phyloP scores from a whole-genome alignment of 2,888 invertebrate species.

The Yponomeuta malinellus region DNA sequence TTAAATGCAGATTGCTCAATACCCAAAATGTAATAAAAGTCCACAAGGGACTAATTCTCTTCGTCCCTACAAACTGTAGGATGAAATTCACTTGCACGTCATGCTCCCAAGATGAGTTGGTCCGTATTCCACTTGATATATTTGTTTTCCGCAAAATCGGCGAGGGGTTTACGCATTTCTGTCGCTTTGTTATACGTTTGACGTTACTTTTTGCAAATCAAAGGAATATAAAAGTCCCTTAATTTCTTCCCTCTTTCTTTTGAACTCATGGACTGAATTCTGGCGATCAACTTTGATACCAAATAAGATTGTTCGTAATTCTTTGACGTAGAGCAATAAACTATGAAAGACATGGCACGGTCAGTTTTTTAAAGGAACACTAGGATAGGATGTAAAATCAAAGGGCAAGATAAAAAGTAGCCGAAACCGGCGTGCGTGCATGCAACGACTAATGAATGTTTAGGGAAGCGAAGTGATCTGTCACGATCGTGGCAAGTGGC shows the following conservation, averaged over 20 bases:
- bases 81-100: background rate
- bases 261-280: background rate
- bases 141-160: background rate
- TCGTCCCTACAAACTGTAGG: background rate
- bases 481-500: no score
- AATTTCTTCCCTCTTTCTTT: background rate
- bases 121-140: background rate
- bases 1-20: no score
- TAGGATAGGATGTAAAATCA: no score
- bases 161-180: background rate
- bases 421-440: no score
- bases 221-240: slow-evolving; percentile 3
- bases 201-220: background rate
- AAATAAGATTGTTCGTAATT: background rate
- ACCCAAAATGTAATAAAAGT: no score
- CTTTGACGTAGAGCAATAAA: background rate
- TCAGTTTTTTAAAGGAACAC: no score
- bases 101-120: background rate
- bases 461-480: no score
- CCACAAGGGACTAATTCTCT: no score
- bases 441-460: no score
- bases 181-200: background rate
- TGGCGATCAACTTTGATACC: background rate
- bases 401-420: no score
- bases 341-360: background rate